Base-by-base conservation (phyloP, 2,888 invertebrate species). In the Drosophila fungiperda region DNA sequence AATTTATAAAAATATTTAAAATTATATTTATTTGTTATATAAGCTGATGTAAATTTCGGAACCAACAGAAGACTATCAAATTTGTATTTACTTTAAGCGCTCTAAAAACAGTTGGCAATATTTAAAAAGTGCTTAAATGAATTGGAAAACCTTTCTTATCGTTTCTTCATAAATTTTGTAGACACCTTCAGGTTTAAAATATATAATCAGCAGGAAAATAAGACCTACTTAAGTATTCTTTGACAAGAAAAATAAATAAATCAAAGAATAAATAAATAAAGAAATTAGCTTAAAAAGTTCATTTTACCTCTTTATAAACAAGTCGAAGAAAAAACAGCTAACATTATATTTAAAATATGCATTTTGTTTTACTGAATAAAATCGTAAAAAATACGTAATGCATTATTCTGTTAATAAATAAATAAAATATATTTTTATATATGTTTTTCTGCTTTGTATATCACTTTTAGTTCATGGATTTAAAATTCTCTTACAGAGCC, bases 381-480 rank as follows among this genome's bases (percentile, higher is more conserved):
- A 40, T 5, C 0, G 1, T 5, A 5, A n/a, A n/a, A 40, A n/a
- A 0, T 9, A n/a, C n/a, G 0, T 40, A n/a, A 4, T 9, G 40
- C 8, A n/a, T 12, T 42, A 12, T 12, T 42, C 2, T 20, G 42
- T 20, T 7, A 42, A 42, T 12, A 12, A 42, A 12, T 42, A 7
- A 1, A 20, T 42, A 6, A 6, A 20, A 42, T 7, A 42, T 20
- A 20, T 7, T 48, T 26, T 0, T 2, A 6, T 0, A 23, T 20
- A 1, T 12, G 3, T 3, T 9, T 36, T 3, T 2, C 6, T 7
- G 0, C 45, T 15, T 15, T 48, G 0, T 12, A 12, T 12, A 7
- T 3, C 20, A 12, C 1, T 7, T 45, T 7, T 2, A 0, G 20
- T 3, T 9, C 0, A 1, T 7, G 3, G 20, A 38, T 3, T 36